phyloP scores from a whole-genome alignment of 2,113 vertebrate species.

The Ibidorhyncha struthersii region DNA sequence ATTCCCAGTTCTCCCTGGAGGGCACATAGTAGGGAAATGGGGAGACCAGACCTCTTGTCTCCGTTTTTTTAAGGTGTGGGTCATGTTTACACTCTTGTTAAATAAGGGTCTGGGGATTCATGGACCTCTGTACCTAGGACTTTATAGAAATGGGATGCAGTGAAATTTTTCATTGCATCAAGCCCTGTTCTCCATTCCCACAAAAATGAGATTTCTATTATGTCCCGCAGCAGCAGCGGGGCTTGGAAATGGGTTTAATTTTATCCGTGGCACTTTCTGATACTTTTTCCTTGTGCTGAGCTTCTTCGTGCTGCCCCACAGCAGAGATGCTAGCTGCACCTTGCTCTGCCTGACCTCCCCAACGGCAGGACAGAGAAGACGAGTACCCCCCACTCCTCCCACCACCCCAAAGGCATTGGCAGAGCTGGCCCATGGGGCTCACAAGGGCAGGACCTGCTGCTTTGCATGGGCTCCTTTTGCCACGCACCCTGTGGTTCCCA shows the following conservation, averaged over 20 bases:
- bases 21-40: neutral
- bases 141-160: neutral
- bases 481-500: neutral
- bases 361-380: too few relatives aligned
- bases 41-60: neutral
- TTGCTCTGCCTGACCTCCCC: neutral
- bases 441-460: neutral
- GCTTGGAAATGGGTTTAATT: neutral
- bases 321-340: neutral
- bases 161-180: neutral
- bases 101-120: neutral
- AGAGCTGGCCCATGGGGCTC: neutral
- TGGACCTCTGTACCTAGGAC: neutral
- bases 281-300: neutral
- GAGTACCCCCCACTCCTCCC: neutral
- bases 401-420: neutral
- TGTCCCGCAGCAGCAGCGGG: rapidly evolving
- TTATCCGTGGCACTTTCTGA: neutral
- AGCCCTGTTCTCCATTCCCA: neutral
- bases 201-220: neutral
- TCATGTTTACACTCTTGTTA: neutral
- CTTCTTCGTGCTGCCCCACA: neutral
- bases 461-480: neutral
- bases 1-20: neutral
- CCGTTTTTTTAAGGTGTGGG: neutral